Conservation (phyloP, 2,888 invertebrate species). For the Idaea dimidiata region DNA sequence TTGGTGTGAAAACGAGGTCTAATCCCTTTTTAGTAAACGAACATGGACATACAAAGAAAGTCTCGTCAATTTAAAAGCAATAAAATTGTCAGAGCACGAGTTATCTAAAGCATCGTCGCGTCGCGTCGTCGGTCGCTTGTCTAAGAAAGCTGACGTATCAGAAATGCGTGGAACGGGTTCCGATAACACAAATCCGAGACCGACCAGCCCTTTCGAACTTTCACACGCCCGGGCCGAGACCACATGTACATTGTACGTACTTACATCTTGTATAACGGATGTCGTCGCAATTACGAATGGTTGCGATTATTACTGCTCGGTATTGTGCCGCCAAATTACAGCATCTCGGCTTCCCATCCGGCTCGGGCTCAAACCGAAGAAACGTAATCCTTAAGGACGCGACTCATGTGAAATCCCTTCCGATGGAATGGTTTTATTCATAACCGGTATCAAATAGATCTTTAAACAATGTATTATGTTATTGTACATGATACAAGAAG, state of each 20-base stretch:
- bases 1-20: slow-evolving; percentile 54
- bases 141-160: slow-evolving; percentile 64
- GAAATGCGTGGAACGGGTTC: slow-evolving; percentile 65
- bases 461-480: no score
- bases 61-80: slow-evolving; percentile 55
- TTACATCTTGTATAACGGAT: slow-evolving; percentile 64
- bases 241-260: slow-evolving; percentile 42
- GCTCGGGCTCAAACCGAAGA: slow-evolving; percentile 36
- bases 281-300: slow-evolving; percentile 72
- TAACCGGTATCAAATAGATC: no score
- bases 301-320: slow-evolving; percentile 75
- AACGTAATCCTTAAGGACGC: slow-evolving; percentile 34
- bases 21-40: slow-evolving; percentile 42
- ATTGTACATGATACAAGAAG: no score
- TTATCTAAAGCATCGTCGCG: slow-evolving; percentile 48
- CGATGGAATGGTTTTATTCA: no score
- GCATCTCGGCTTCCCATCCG: slow-evolving; percentile 77
- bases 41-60: slow-evolving; percentile 45
- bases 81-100: slow-evolving; percentile 43
- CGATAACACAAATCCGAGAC: slow-evolving; percentile 46
- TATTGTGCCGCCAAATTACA: slow-evolving; percentile 76
- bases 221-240: slow-evolving; percentile 56
- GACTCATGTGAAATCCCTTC: no score
- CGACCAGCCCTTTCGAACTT: slow-evolving; percentile 66
- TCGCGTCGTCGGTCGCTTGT: slow-evolving; percentile 27